Base-by-base conservation (phyloP, 1,140 invertebrate species). In the Leptinotarsa undecemlineata region DNA sequence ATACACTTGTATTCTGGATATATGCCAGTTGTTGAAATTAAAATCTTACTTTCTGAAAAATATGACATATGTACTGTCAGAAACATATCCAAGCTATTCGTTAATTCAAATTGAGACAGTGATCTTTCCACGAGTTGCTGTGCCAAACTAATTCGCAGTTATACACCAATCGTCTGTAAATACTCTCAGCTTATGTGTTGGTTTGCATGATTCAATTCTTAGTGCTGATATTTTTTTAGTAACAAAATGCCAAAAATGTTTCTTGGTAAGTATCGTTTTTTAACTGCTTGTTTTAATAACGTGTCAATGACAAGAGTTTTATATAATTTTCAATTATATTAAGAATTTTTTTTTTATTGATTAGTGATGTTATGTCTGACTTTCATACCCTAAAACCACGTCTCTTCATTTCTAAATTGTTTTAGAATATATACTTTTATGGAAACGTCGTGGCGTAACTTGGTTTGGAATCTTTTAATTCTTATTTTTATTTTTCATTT, bases 1-100 rank as follows among this genome's bases (percentile, higher is more conserved):
- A 42, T 33, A 33, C 26, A 8, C 33, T 42, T 42, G 33, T 42
- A 42, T 42, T 42, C 33, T 57, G 51, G 51, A 57, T 4, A 57
- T n/a, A 57, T 57, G 51, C 51, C 51, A 57, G n/a, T 57, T 15
- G 51, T 57, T n/a, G 14, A 57, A 57, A 57, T 57, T 57, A n/a
- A 57, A 17, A n/a, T 57, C 51, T 57, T n/a, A 19, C 0, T 57
- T 57, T 57, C n/a, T 15, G 1, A 19, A 19, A 57, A 17, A 57
- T 17, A 57, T 57, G n/a, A 17, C n/a, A 57, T 57, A 17, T 57
- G 51, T 57, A 19, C 33, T 42, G 51, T 57, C 51, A 57, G 51
- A 17, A 57, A 19, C 14, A 57, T 17, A 19, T 57, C n/a, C 33
- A 42, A 8, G 33, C 33, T 42, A 11, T 42, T 42, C 11, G 8